These are phyloP conservation scores for Papilio xuthus DNA, from an alignment of 1,140 invertebrate genomes.

Conservation along the genomic window DNA sequence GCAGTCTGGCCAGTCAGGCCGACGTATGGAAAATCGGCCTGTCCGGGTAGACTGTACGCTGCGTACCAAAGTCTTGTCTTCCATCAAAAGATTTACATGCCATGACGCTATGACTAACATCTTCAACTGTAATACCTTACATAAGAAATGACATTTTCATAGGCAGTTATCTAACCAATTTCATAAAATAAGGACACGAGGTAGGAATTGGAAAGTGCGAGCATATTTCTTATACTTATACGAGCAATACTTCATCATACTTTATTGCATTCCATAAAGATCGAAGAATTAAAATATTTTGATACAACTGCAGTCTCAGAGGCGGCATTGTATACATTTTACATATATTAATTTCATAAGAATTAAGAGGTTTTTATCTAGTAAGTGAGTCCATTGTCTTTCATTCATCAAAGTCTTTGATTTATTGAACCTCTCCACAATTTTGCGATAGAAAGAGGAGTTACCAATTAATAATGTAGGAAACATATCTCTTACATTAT, in stretches of 20 bases:
- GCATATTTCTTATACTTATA: too few relatives aligned
- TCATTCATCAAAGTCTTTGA: not conserved
- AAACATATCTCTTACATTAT: too few relatives aligned
- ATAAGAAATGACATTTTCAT: conserved; percentile 31
- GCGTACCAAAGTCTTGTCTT: conserved; percentile 42
- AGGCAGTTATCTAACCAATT: conserved; percentile 34
- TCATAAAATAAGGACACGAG: conserved; percentile 23
- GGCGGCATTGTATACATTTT: not conserved
- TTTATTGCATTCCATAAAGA: conserved; percentile 6
- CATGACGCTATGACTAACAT: conserved; percentile 16
- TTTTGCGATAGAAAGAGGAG: too few relatives aligned
- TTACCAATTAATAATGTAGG: too few relatives aligned
- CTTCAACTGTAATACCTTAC: conserved; percentile 25
- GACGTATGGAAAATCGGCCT: conserved; percentile 62
- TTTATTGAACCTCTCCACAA: not conserved
- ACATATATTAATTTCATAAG: not conserved
- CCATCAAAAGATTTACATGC: conserved; percentile 24
- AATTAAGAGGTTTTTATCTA: too few relatives aligned
- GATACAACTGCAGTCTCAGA: not conserved
- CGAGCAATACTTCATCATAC: conserved; percentile 16
- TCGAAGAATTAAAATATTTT: not conserved
- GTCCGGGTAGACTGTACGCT: conserved; percentile 76
- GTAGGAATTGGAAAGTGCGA: conserved; percentile 8
- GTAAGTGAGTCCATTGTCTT: not conserved
- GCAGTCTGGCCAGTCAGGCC: conserved; percentile 65